Conservation (phyloP, 2,888 invertebrate species). For the Sicus ferrugineus region DNA sequence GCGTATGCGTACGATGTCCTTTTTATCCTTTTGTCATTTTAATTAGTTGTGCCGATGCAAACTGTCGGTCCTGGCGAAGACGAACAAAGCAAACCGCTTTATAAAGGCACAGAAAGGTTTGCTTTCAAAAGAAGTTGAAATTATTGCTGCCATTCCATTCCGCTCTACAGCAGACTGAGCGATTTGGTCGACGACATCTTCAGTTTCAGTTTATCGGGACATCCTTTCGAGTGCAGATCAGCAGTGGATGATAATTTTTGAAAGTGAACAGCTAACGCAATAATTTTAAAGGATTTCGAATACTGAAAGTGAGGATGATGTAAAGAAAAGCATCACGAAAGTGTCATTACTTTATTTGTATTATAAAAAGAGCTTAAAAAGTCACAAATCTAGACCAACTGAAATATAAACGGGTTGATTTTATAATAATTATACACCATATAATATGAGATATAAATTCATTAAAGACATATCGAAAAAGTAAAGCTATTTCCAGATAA, state of each 20-base stretch:
- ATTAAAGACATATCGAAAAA: no score
- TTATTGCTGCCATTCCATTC: neutral
- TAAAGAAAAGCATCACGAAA: no score
- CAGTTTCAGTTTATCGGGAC: neutral
- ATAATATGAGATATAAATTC: no score
- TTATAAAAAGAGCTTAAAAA: no score
- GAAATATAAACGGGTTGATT: no score
- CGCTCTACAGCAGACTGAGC: neutral
- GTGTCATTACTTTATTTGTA: no score
- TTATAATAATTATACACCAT: no score
- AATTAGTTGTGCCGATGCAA: slow-evolving; percentile 46
- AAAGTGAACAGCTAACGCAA: neutral
- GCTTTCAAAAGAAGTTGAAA: neutral
- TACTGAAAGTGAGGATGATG: no score
- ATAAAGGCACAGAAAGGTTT: slow-evolving; percentile 15
- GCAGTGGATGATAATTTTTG: neutral
- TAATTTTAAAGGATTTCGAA: no score
- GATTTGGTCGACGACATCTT: neutral
- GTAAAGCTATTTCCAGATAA: no score
- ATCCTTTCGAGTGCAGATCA: neutral
- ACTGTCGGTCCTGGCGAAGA: slow-evolving; percentile 6
- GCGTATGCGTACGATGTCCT: slow-evolving; percentile 4
- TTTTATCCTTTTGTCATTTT: slow-evolving; percentile 47
- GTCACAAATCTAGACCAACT: no score
- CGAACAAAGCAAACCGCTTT: neutral